Evolutionary conservation across 2,888 invertebrate genomes (phyloP).

Genomic region (Amiota minor): DNA sequence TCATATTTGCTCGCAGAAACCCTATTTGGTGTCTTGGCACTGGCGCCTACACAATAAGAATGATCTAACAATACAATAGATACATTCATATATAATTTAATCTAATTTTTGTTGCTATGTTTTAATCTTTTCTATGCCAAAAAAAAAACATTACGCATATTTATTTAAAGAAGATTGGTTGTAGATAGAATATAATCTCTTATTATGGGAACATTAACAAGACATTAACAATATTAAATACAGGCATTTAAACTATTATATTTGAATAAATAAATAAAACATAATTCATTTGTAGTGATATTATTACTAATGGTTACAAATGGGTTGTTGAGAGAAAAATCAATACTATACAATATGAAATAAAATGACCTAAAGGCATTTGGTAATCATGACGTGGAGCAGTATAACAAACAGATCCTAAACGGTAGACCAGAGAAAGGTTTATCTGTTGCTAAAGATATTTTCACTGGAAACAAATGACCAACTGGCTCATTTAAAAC

Average conservation of each 20-base stretch:
- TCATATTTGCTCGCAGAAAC: slow-evolving; percentile 90
- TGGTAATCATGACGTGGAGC: too few species aligned
- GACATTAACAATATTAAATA: neutral
- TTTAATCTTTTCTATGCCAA: slow-evolving; percentile 22
- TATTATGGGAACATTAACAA: slow-evolving; percentile 15
- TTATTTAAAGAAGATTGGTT: slow-evolving; percentile 33
- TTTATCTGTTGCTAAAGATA: too few species aligned
- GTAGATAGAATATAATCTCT: neutral
- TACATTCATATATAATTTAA: slow-evolving; percentile 4
- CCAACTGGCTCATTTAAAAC: too few species aligned
- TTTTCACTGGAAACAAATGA: too few species aligned
- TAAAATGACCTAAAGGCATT: too few species aligned
- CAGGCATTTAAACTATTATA: neutral
- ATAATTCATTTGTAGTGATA: too few species aligned
- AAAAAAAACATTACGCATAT: slow-evolving; percentile 43
- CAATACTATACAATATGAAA: too few species aligned
- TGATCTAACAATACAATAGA: neutral
- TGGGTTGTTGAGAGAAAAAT: too few species aligned
- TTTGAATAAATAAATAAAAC: too few species aligned
- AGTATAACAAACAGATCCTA: too few species aligned
- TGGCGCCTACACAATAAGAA: slow-evolving; percentile 76
- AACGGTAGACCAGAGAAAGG: too few species aligned
- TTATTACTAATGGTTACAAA: too few species aligned
- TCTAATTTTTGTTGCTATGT: neutral
- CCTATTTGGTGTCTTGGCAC: slow-evolving; percentile 87